Evolutionary conservation across 2,888 invertebrate genomes (phyloP), one percentile per base, ranked within the genome.

Genomic region (Aplocera efformata): DNA sequence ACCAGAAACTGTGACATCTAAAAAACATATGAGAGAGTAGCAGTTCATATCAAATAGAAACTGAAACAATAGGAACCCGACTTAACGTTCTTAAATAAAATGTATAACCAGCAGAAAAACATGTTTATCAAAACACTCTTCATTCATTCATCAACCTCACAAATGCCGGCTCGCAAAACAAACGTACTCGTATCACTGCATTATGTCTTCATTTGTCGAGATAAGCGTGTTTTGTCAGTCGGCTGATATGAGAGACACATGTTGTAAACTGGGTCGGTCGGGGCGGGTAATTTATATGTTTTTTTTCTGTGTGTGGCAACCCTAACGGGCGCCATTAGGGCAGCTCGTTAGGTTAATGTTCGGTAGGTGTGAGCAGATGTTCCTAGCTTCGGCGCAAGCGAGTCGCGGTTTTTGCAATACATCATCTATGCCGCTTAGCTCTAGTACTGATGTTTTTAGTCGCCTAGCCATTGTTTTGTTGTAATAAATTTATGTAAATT

Each of bases 301-400:
- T 79, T 73, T 81, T 82, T 83, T 77, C 63, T 52, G 55, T 50
- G 62, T 56, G 68, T 48, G 65, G 70, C 69, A 74, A 60, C 76
- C 81, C 76, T 79, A 73, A 71, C 73, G 71, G 56, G 63, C 60
- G 76, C 84, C 83, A 85, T 86, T 85, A 86, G 77, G 77, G 69
- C 68, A 68, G 79, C 84, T 86, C 86, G 85, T 86, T 86, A 85
- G 77, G 74, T 76, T 80, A 85, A 85, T 83, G 83, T 76, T 75
- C 66, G 75, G 70, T 66, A 76, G 79, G 82, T 76, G 72, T 63
- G 73, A 74, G 75, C 85, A 85, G 83, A 70, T 85, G 86, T 71
- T 76, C 67, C 60, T 55, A 55, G 64, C 53, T 53, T 53, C 40
- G 45, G 63, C 60, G 50, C 59, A 55, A 56, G 67, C 68, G 65